Evolutionary conservation across 2,888 invertebrate species (phyloP), one percentile per base, ranked within the genome.

Genomic region (Unio pictorum): DNA sequence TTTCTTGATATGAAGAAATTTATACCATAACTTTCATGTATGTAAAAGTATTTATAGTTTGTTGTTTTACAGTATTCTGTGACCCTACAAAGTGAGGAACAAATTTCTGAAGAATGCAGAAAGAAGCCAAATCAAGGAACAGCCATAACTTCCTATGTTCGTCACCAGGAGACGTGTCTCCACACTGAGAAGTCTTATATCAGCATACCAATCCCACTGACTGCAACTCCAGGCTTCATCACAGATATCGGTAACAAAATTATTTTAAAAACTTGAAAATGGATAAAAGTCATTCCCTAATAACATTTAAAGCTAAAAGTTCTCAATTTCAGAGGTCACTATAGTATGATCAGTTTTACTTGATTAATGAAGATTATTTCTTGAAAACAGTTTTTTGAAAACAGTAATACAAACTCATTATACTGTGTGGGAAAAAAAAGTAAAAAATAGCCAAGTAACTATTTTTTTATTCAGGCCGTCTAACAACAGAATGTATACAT

Each of bases 141-240:
- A 30, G 81, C 85, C 1, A 88, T 93, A 28, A 91, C 94, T 81
- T 95, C 96, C 23, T 96, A 95, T 84, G 95, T 95, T 67, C 95
- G 96, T 85, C 95, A 95, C 84, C 97, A 98, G 90, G 97, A 97
- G 90, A 95, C 97, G 67, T 97, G 97, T 82, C 92, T 98, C 65
- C 96, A 97, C 45, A 87, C 90, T 58, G 80, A 94, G 78, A 95
- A 96, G 85, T 95, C 96, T 0, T 95, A 98, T 86, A 92, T 99
- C 68, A 95, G 96, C 78, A 91, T 99, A 57, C 97, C 98, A 0
- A 96, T 99, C 89, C 99, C 99, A 1, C 91, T 98, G 69, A 95
- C 97, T 87, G 95, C 97, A 7, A 97, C 98, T 1, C 99, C 99
- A 6, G 95, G 96, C n/a, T 99, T 99, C 91, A 93, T 93, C 65